A percentile compares a stretch with the other conserved stretches of the same genome.
phyloP scores from a whole-genome alignment of 2,113 vertebrate species.

The Corydoras maculifer region DNA sequence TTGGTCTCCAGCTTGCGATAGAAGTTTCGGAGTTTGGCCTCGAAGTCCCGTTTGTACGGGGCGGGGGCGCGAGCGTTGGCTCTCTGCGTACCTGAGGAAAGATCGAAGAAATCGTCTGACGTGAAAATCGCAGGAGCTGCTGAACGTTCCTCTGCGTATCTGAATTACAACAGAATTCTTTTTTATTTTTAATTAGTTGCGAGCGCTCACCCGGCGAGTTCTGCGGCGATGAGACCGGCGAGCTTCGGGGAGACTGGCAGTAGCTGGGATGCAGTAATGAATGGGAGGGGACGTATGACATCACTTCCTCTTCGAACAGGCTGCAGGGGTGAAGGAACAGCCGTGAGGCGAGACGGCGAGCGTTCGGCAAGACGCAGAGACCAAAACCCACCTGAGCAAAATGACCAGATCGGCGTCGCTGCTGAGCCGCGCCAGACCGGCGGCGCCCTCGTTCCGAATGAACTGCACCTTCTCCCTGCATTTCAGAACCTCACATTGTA shows the following conservation, averaged over 20 bases:
- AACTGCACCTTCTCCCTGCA: conserved; percentile 68
- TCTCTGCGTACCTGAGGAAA: conserved; percentile 84
- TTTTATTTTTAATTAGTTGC: too few species aligned
- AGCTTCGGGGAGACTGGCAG: conserved; percentile 65
- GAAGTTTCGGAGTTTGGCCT: conserved; percentile 97
- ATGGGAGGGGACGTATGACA: conserved; percentile 94
- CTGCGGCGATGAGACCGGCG: conserved; percentile 76
- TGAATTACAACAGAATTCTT: too few species aligned
- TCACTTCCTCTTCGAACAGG: conserved; percentile 98
- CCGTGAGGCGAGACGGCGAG: not conserved
- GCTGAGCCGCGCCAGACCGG: conserved; percentile 87
- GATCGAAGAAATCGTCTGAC: not conserved
- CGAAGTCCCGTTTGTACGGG: conserved; percentile 96
- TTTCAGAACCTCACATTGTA: not conserved
- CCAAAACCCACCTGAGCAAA: conserved; percentile 77
- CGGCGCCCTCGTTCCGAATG: conserved; percentile 90
- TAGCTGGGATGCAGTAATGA: conserved; percentile 90
- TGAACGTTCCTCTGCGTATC: too few species aligned
- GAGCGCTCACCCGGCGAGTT: conserved; percentile 83
- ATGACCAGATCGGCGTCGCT: conserved; percentile 97
- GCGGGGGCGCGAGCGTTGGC: conserved; percentile 94
- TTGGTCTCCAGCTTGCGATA: conserved; percentile 98
- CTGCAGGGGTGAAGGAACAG: conserved; percentile 52
- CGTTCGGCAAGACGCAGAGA: not conserved
- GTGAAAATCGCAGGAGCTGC: too few species aligned